Conservation (phyloP, 2,113 vertebrate species). For the Rhinichthys klamathensis region DNA sequence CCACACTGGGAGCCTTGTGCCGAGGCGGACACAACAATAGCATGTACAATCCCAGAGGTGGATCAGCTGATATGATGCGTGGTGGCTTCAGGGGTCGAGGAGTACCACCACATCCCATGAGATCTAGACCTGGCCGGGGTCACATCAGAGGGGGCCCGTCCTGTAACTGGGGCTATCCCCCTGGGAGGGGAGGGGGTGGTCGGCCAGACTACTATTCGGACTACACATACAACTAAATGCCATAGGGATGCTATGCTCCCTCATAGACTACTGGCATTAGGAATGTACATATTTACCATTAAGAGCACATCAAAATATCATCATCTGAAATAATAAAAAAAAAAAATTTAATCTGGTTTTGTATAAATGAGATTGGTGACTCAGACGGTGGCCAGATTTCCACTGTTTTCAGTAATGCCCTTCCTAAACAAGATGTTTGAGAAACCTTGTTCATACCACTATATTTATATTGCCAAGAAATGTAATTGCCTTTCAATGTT, state of each 20-base stretch:
- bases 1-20: neutral
- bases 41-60: slow-evolving; percentile 65
- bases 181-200: slow-evolving; percentile 69
- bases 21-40: slow-evolving; percentile 42
- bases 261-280: slow-evolving; percentile 70
- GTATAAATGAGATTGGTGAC: slow-evolving; percentile 71
- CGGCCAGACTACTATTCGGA: slow-evolving; percentile 73
- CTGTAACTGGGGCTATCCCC: slow-evolving; percentile 73
- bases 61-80: slow-evolving; percentile 68
- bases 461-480: slow-evolving; percentile 85
- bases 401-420: slow-evolving; percentile 71
- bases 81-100: slow-evolving; percentile 73
- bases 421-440: slow-evolving; percentile 74
- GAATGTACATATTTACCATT: slow-evolving; percentile 80
- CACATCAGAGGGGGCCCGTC: slow-evolving; percentile 67
- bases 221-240: slow-evolving; percentile 70
- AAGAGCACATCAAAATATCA: slow-evolving; percentile 64
- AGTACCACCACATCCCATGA: slow-evolving; percentile 64
- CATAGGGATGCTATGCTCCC: slow-evolving; percentile 41
- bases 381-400: slow-evolving; percentile 72
- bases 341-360: slow-evolving; percentile 71
- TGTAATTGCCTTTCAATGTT: slow-evolving; percentile 75
- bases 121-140: slow-evolving; percentile 71
- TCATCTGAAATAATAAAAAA: slow-evolving; percentile 27
- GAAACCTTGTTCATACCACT: slow-evolving; percentile 79